Base-by-base conservation (phyloP, 2,888 invertebrate species). In the Tuberolachnus salignus region DNA sequence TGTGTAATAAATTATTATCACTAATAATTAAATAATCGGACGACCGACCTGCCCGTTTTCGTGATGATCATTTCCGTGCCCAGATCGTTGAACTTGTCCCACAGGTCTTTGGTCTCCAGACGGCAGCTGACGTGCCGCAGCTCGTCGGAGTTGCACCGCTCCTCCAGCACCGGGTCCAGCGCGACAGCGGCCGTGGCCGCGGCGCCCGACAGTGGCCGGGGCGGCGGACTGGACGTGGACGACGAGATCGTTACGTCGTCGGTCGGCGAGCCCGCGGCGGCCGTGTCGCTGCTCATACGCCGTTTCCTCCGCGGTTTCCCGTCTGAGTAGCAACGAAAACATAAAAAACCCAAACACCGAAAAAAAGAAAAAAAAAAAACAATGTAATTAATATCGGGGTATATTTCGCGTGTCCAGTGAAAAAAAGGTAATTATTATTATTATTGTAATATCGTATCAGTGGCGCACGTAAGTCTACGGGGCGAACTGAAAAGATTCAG, bases 1-100 rank as follows among this genome's bases (percentile, higher is more conserved):
- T n/a, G n/a, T n/a, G n/a, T n/a, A n/a, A n/a, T n/a, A n/a, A n/a
- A n/a, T n/a, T n/a, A n/a, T n/a, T n/a, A n/a, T n/a, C n/a, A n/a
- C n/a, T n/a, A n/a, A n/a, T n/a, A n/a, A n/a, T n/a, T n/a, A n/a
- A n/a, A n/a, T n/a, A n/a, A n/a, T n/a, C 51, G n/a, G 34, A 67
- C 86, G 85, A 85, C 89, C 86, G 85, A 92, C 92, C 92, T 89
- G 85, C 93, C 93, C 81, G 92, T 92, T 86, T 93, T 93, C 14
- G 93, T 93, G 86, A 93, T 93, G 86, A 93, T 93, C 93, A 93
- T 93, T 87, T 93, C 92, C 1, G 92, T 93, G 44, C 92, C 92
- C 81, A 93, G 87, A 83, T 90, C 90, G 85, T 90, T 89, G 86
- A 93, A 93, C 86, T 92, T 92, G 85, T 92, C 91, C 93, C 93